Evolutionary conservation across 2,113 vertebrate genomes (phyloP).

Genomic region (Neomonachus schauinslandi): DNA sequence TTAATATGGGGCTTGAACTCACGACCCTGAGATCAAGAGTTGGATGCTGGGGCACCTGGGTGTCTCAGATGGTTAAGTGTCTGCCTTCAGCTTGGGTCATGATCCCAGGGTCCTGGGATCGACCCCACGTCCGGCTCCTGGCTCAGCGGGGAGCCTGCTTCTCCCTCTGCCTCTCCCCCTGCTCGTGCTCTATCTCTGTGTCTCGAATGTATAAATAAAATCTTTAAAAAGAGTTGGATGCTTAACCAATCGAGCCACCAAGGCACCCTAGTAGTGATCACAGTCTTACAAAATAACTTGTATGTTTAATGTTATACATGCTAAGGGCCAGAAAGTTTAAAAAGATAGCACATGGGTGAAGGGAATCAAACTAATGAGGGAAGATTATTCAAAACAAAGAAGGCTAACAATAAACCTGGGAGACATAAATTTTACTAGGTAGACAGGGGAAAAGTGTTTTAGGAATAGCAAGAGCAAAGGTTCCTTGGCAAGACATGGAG

Average conservation of each 20-base stretch:
- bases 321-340: neutral
- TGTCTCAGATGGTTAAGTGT: too few species aligned
- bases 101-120: too few species aligned
- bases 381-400: neutral
- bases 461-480: slow-evolving; percentile 2
- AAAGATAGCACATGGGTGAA: neutral
- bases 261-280: neutral
- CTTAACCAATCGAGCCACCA: neutral
- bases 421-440: neutral
- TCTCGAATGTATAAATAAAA: too few species aligned
- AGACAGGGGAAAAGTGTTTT: neutral
- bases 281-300: slow-evolving; percentile 11
- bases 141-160: too few species aligned
- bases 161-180: too few species aligned
- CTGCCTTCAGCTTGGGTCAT: too few species aligned
- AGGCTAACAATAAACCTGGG: neutral
- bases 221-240: neutral
- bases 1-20: neutral
- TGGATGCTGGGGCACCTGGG: too few species aligned
- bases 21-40: neutral
- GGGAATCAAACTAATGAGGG: neutral
- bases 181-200: too few species aligned
- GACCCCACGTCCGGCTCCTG: too few species aligned
- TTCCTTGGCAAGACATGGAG: neutral
- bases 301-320: neutral